Evolutionary conservation across 1,140 invertebrate species (phyloP), one percentile per base, ranked within the genome.

Genomic region (Drosophila saltans): DNA sequence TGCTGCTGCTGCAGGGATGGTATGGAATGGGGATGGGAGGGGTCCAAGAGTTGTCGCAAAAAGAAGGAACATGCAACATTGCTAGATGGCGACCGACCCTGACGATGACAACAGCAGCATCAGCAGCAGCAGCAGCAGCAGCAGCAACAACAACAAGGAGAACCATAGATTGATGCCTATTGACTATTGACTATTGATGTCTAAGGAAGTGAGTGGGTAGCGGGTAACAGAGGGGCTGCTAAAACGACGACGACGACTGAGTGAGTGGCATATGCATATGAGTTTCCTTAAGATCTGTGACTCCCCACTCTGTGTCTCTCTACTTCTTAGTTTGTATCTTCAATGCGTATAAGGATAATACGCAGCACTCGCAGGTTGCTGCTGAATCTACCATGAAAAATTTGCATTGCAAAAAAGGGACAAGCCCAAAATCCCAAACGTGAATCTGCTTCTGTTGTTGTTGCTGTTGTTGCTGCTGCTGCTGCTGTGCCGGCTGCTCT

Each of bases 111-210:
- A 28, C 26, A 33, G 28, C 61, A 36, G 28, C 57, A 63, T 30
- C 9, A 62, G 26, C 58, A 33, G 11, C 40, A 41, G 21, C 10
- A 33, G 11, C 40, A 41, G 21, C 10, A 33, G 11, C 56, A 28
- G n/a, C 56, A 21, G 26, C 41, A 55, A 55, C 39, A 52, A 10
- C 45, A 52, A 26, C 28, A 39, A 64, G 52, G 66, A 63, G 57
- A 40, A 36, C 66, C 62, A 70, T 63, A 88, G 83, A 88, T 88
- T 88, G 83, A 88, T 88, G 84, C 82, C 81, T 89, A 88, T 88
- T 88, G 84, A 88, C 83, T 86, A 88, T 86, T 86, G 83, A 86
- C 83, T 88, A 88, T 88, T 88, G 83, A 88, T 89, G 83, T 63
- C 82, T 45, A 70, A 48, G 48, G 69, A 76, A 76, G 48, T 66